A percentile compares a stretch with the other conserved stretches of the same genome.
Conservation (phyloP, 2,113 vertebrate genomes). For the Oreochromis niloticus region DNA sequence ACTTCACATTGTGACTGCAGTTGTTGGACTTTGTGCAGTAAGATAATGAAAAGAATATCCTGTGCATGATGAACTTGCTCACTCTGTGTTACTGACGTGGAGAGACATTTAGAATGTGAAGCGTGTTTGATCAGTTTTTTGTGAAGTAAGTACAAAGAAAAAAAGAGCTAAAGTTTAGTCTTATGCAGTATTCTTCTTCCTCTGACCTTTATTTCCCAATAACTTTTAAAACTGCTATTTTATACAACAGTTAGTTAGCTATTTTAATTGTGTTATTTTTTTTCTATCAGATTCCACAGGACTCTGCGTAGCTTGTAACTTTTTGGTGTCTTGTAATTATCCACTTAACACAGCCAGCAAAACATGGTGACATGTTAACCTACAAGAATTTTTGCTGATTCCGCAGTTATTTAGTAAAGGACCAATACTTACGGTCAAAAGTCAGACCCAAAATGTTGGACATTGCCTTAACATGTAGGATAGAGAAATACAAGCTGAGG, state of each 20-base stretch:
- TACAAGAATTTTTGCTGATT: background rate
- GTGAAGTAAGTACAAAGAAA: background rate
- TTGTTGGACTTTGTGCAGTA: background rate
- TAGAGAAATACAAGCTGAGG: background rate
- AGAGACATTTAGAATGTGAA: background rate
- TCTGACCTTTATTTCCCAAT: background rate
- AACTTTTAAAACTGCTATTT: fast-evolving
- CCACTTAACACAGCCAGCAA: background rate
- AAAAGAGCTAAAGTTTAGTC: background rate
- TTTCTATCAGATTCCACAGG: background rate
- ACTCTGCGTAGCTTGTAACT: background rate
- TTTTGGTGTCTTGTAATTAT: background rate
- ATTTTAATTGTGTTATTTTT: background rate
- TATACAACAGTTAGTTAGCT: background rate
- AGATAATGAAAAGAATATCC: background rate
- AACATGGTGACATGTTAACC: background rate
- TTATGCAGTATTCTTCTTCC: background rate
- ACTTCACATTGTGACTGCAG: background rate
- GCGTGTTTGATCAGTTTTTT: background rate
- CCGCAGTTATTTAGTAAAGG: fast-evolving
- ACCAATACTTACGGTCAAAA: fast-evolving
- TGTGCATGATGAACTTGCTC: background rate
- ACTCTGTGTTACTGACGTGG: fast-evolving
- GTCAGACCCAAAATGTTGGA: background rate
- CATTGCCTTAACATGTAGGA: background rate